Evolutionary conservation across 2,888 invertebrate species (phyloP), one percentile per base, ranked within the genome.

Genomic region (Mechanitis messenoides): DNA sequence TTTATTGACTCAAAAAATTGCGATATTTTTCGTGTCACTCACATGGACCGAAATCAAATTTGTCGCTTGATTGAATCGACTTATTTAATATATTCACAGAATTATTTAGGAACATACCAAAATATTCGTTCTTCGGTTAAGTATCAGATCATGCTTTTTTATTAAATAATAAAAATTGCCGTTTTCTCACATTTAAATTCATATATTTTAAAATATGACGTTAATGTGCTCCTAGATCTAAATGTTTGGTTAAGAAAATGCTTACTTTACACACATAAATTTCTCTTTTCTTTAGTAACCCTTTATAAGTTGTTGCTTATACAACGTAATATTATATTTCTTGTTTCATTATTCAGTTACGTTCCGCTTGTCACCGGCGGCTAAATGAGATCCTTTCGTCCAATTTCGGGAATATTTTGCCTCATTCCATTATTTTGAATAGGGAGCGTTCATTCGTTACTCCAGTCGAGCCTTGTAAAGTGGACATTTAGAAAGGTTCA

Each of bases 321-420:
- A 66, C 68, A 62, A 61, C 58, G 57, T 63, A 63, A 69, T 68
- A 66, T 47, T 5, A 47, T 65, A 68, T 69, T 67, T 67, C 67
- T 69, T 69, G 67, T 70, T 69, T 66, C 68, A 68, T 69, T 69
- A 68, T 63, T 62, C 66, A 63, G 65, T 67, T 66, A 64, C 67
- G 64, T 68, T 66, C 63, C 65, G 68, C 67, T 63, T 62, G 67
- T 68, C 66, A 63, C 67, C 63, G 67, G 62, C 68, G 67, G 65
- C 64, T 60, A 70, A 70, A 69, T 69, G 69, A 69, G 69, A 69
- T 69, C 66, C 67, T 65, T 62, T 70, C 64, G 64, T 64, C 68
- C 71, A 71, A 69, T 71, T 69, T 71, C 68, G 62, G 71, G 67
- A 68, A 68, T 69, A 67, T 70, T 69, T 70, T 64, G 67, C 67